Conservation (phyloP, 1,140 invertebrate species). For the Apis laboriosa region DNA sequence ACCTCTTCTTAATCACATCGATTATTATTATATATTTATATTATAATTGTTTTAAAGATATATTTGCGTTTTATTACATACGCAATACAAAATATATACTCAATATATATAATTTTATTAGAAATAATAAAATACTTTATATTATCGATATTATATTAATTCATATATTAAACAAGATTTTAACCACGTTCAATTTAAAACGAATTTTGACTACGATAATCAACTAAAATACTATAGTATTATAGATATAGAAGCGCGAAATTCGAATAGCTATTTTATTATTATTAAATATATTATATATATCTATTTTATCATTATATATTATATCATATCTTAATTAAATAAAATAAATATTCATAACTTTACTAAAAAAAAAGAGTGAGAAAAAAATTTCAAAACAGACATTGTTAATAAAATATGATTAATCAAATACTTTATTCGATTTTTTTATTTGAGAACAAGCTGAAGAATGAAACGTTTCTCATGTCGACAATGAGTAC, state of each 20-base stretch:
- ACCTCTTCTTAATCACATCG: slow-evolving; percentile 2
- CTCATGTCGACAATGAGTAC: slow-evolving; percentile 27
- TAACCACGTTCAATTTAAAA: slow-evolving; percentile 23
- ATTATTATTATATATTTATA: no score
- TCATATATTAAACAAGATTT: neutral
- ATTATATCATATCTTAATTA: neutral
- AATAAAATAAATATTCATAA: neutral
- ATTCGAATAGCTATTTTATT: neutral
- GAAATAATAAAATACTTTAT: neutral
- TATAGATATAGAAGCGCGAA: neutral
- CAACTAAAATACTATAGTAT: slow-evolving; percentile 4
- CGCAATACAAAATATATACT: neutral
- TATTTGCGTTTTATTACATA: neutral
- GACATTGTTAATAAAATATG: neutral
- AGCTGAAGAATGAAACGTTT: slow-evolving; percentile 33
- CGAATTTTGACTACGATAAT: slow-evolving; percentile 18
- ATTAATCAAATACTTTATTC: slow-evolving; percentile 49
- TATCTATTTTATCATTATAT: no score
- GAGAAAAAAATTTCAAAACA: neutral
- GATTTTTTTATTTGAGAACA: slow-evolving; percentile 56
- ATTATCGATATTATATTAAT: neutral
- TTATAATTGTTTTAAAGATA: neutral
- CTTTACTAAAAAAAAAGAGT: neutral
- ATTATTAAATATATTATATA: no score
- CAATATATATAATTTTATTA: neutral